Evolutionary conservation across 2,888 invertebrate species (phyloP), one percentile per base, ranked within the genome.

Genomic region (Hyposoter didymator): DNA sequence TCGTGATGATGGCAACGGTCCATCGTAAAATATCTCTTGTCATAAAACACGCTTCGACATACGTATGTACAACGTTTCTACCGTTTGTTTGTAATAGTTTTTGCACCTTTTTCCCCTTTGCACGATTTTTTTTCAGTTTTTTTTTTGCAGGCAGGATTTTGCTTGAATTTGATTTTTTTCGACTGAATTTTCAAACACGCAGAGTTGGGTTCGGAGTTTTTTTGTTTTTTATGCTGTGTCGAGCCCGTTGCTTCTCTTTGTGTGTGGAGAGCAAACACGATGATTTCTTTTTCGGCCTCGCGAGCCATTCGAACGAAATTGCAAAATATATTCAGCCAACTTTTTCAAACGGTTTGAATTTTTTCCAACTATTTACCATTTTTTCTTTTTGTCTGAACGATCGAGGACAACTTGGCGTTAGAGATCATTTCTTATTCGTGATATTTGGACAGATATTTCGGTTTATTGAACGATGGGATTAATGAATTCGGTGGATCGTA

Each of bases 1-100:
- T 80, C 76, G 78, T 69, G 76, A 76, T 45, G 84, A 84, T 75
- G 79, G 62, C 79, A 70, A 78, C 76, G 84, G 49, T 49, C 76
- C 78, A 78, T 62, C 73, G 81, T 78, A 76, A 76, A 79, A 75
- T 69, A 47, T 78, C 45, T 78, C 78, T 74, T 49, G 62, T 75
- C 74, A 49, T 79, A 35, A 70, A 66, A 28, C 39, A 14, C 70
- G 52, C 43, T 45, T 45, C 3, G 45, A 81, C 28, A 59, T 12
- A 14, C 22, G 45, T 28, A 28, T 28, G 28, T 39, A 22, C 47
- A 0, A 1, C 17, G 28, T 28, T 17, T 28, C n/a, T 32, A 49
- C n/a, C n/a, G n/a, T 12, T 12, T 17, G 49, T 28, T 32, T n/a
- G 32, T 47, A 0, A 14, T 28, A 7, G 4, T 69, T 47, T 69